Percentiles rank a stretch among this genome's conserved stretches.
Evolutionary conservation across 1,140 invertebrate genomes (phyloP).

Genomic region (Ditylenchus dipsaci): DNA sequence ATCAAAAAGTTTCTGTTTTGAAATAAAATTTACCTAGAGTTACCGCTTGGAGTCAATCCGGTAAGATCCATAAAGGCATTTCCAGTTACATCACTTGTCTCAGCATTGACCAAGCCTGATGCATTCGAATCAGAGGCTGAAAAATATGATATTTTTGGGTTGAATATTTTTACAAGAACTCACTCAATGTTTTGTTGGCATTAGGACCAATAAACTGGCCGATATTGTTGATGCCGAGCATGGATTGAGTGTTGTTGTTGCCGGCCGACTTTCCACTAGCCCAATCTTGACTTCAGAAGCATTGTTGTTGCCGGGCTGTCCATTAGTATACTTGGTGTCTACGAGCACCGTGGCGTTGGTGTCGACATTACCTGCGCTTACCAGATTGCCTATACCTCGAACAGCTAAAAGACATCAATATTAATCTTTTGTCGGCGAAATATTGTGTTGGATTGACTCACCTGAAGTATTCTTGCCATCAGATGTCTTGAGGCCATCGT

Average conservation of each 20-base stretch:
- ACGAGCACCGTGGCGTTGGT: slow-evolving; percentile 20
- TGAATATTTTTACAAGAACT: neutral
- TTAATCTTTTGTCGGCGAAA: too few relatives aligned
- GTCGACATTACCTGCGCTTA: slow-evolving; percentile 23
- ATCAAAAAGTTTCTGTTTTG: too few relatives aligned
- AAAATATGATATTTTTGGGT: neutral
- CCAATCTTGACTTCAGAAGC: slow-evolving; percentile 6
- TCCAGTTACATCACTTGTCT: slow-evolving; percentile 26
- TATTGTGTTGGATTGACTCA: slow-evolving; percentile 6
- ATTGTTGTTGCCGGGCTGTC: neutral
- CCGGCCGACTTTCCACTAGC: slow-evolving; percentile 7
- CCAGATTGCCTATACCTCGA: slow-evolving; percentile 25
- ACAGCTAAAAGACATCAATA: slow-evolving; percentile 26
- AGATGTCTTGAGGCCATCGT: slow-evolving; percentile 23
- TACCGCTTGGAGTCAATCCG: neutral
- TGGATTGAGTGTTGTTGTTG: slow-evolving; percentile 8
- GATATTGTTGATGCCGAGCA: slow-evolving; percentile 7
- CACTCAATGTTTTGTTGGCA: neutral
- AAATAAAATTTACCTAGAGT: neutral
- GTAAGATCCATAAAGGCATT: slow-evolving; percentile 15
- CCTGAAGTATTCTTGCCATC: slow-evolving; percentile 26
- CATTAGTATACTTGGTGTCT: slow-evolving; percentile 18
- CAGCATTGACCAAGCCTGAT: slow-evolving; percentile 14
- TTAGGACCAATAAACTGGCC: slow-evolving; percentile 14
- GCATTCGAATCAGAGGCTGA: slow-evolving; percentile 15